A percentile compares a stretch with the other conserved stretches of the same genome.
Conservation (phyloP, 2,888 invertebrate species). For the Microctonus aethiopoides region DNA sequence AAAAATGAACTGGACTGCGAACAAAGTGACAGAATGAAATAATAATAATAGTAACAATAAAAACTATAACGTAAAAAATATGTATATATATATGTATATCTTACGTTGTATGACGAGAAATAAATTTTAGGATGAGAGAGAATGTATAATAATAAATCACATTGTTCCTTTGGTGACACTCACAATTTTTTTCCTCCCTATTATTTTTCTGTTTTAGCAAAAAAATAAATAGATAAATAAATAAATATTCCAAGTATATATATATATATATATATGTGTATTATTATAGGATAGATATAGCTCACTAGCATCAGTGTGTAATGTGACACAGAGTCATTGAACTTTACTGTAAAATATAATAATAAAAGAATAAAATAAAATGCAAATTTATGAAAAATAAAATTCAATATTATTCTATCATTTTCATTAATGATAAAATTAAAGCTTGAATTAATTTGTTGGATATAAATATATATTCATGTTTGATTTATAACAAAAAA, state of each 20-base stretch:
- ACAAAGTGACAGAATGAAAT: neutral
- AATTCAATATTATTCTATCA: neutral
- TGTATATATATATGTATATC: no score
- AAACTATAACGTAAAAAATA: neutral
- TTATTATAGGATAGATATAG: neutral
- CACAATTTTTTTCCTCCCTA: neutral
- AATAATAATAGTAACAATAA: neutral
- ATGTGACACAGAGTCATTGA: neutral
- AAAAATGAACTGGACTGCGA: neutral
- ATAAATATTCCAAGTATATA: neutral
- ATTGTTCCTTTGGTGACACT: neutral
- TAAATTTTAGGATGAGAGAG: neutral
- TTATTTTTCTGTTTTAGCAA: neutral
- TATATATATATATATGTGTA: neutral
- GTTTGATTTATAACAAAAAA: no score
- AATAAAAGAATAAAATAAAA: neutral
- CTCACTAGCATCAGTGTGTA: neutral
- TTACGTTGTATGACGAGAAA: neutral
- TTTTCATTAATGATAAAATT: no score
- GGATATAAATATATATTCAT: no score
- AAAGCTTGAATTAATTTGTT: no score
- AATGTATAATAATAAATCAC: neutral
- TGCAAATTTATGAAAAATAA: neutral
- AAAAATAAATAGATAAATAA: neutral
- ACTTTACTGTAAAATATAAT: neutral